A percentile compares a stretch with the other conserved stretches of the same genome.
Conservation (phyloP, 2,113 vertebrate genomes). For the Zosterops borbonicus region DNA sequence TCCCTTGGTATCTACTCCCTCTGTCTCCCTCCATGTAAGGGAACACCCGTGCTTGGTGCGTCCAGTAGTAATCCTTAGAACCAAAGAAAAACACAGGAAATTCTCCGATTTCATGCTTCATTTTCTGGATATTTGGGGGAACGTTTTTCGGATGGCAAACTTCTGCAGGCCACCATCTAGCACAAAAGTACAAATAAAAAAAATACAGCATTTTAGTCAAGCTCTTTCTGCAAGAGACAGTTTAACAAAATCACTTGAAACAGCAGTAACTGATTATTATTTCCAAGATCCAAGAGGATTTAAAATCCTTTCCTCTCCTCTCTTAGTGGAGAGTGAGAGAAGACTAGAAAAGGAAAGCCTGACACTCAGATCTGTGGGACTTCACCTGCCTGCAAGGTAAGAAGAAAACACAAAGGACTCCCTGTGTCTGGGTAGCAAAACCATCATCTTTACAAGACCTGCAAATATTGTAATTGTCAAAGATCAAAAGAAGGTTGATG, state of each 20-base stretch:
- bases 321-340: background rate
- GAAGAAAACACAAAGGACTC: background rate
- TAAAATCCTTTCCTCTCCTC: background rate
- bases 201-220: constrained; percentile 57
- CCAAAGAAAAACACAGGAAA: constrained; percentile 99
- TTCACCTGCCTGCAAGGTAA: background rate
- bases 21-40: constrained; percentile 98
- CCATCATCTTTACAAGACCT: background rate
- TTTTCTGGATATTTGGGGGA: constrained; percentile 98
- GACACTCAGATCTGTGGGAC: background rate
- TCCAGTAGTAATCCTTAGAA: constrained; percentile 99
- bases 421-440: background rate
- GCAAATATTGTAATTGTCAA: background rate
- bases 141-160: constrained; percentile 94
- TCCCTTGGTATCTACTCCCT: constrained; percentile 90
- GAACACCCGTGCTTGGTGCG: constrained; percentile 95
- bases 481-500: background rate
- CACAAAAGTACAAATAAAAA: constrained; percentile 70
- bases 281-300: background rate
- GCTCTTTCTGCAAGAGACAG: background rate
- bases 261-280: background rate
- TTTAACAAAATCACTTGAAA: background rate
- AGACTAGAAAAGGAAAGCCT: background rate
- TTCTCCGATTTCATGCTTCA: constrained; percentile 95
- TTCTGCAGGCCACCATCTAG: constrained; percentile 99